Evolutionary conservation across 2,797 vertebrate genomes (phyloP), one percentile per base, ranked within the genome.

Genomic region (Poecilia picta): DNA sequence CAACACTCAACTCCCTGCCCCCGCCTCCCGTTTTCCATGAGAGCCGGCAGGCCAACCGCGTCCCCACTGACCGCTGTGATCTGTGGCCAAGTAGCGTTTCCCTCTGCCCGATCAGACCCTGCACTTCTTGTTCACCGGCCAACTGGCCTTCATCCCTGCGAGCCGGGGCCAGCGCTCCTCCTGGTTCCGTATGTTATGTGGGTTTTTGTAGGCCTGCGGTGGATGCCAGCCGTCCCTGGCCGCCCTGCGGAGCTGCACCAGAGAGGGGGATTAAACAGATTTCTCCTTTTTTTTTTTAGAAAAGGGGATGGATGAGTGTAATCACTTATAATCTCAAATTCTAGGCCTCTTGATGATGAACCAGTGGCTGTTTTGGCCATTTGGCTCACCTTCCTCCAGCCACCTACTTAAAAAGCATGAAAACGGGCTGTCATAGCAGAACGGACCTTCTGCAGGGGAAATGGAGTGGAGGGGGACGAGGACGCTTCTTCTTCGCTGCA

Each of bases 301-400:
- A 93, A 92, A 91, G 90, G 94, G 93, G 93, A 91, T 87, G 94
- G 92, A 94, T 94, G 91, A 94, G 92, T 90, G 89, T 95, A 96
- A 94, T 95, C 94, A 95, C 90, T 93, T 95, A 94, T 96, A 96
- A 96, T 96, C 95, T 96, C 92, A 93, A 95, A 96, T 96, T 95
- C 95, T 93, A 92, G 90, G 93, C 85, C 94, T 93, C 93, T 92
- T 93, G 95, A 94, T 96, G 92, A 94, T 93, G 86, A 94, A 95
- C 90, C 88, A 90, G 85, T 77, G 88, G 86, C 90, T 83, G 90
- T 90, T 93, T 89, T 33, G 72, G 89, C 85, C 88, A 89, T 90
- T 91, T 89, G 89, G 88, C 93, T 81, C 81, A 51, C 57, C 74
- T 91, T 90, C 90, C 89, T 89, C 75, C 74, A 78, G 83, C 89